Conservation (phyloP, 2,797 vertebrate genomes). For the Bufotes viridis region DNA sequence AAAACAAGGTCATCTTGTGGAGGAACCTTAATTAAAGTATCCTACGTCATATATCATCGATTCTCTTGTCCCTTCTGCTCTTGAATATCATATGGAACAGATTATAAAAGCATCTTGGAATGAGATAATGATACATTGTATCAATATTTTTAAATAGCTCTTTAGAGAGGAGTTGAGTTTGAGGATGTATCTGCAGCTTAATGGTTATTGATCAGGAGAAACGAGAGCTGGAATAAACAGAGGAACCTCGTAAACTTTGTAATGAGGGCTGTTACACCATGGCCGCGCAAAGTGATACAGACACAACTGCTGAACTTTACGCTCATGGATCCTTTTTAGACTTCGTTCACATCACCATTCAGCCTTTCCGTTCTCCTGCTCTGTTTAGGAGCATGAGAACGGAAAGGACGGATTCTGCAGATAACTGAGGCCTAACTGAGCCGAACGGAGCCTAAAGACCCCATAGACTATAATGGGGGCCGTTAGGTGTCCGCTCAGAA, state of each 20-base stretch:
- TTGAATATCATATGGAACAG: conserved; percentile 27
- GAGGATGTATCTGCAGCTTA: conserved; percentile 10
- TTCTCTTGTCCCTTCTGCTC: conserved; percentile 4
- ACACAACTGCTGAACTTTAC: background rate
- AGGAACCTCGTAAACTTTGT: background rate
- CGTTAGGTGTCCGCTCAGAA: too few species aligned
- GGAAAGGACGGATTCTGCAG: too few species aligned
- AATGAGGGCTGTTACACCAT: background rate
- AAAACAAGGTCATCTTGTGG: conserved; percentile 26
- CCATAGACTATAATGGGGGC: too few species aligned
- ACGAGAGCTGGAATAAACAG: background rate
- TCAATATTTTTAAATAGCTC: conserved; percentile 20
- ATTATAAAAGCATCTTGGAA: conserved; percentile 19
- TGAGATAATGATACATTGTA: conserved; percentile 19
- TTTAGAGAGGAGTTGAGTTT: background rate
- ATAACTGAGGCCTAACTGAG: too few species aligned
- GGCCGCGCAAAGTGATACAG: background rate
- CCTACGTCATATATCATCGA: background rate
- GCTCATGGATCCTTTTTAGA: background rate
- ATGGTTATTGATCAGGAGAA: conserved; percentile 28
- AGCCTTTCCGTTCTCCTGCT: too few species aligned
- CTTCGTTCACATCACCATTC: too few species aligned
- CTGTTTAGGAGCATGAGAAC: too few species aligned
- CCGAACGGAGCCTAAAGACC: too few species aligned
- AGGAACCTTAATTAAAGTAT: conserved; percentile 6